Percentiles rank a stretch among this genome's conserved stretches.
These are phyloP conservation scores for Drosophila subsilvestris DNA, from an alignment of 2,888 invertebrate genomes.

Conservation along the genomic window DNA sequence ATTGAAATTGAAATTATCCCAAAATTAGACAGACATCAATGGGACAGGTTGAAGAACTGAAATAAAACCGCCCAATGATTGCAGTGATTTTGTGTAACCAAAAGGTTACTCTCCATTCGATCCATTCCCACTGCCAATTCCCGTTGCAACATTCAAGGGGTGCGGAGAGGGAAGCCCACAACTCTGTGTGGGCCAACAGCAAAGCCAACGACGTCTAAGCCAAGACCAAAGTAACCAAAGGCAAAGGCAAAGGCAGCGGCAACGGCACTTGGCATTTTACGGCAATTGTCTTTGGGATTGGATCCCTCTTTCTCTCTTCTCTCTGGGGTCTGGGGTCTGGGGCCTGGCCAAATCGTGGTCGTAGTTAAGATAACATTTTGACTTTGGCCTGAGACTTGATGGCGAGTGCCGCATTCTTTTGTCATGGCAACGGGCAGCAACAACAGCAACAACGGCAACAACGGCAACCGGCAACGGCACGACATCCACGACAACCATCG, in stretches of 20 bases:
- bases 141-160: slow-evolving; percentile 39
- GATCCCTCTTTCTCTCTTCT: slow-evolving; percentile 3
- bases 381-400: slow-evolving; percentile 73
- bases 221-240: slow-evolving; percentile 33
- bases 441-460: slow-evolving; percentile 46
- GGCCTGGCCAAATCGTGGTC: slow-evolving; percentile 69
- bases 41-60: slow-evolving; percentile 61
- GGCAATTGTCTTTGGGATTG: slow-evolving; percentile 43
- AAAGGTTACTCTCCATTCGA: slow-evolving; percentile 47
- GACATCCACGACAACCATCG: slow-evolving; percentile 40
- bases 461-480: slow-evolving; percentile 72
- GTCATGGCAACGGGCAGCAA: slow-evolving; percentile 80
- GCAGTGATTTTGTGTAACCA: slow-evolving; percentile 35
- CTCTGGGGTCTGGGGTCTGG: slow-evolving; percentile 29
- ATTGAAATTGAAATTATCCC: slow-evolving; percentile 72
- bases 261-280: slow-evolving; percentile 74
- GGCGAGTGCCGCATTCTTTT: slow-evolving; percentile 81
- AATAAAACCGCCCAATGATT: slow-evolving; percentile 8
- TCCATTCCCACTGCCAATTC: slow-evolving; percentile 59
- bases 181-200: slow-evolving; percentile 24
- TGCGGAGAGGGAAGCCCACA: not conserved
- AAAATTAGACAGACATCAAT: slow-evolving; percentile 63
- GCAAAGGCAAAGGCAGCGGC: slow-evolving; percentile 29
- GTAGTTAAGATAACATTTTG: slow-evolving; percentile 77
- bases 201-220: slow-evolving; percentile 37